Conservation (phyloP, 2,888 invertebrate genomes). For the Ectemnius continuus region DNA sequence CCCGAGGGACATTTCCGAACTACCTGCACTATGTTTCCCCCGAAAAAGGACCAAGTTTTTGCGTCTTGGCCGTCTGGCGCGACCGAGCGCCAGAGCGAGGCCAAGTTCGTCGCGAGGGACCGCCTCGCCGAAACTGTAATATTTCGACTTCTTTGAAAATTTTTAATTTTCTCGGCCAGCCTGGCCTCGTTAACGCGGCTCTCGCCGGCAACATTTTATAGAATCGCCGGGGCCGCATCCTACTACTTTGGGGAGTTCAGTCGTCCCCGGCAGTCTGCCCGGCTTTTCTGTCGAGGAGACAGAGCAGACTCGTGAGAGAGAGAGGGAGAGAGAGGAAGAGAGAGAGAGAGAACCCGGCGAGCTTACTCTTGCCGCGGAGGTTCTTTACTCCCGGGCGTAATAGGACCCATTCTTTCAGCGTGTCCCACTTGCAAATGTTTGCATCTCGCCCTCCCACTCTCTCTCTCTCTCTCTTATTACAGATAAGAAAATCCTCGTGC, state of each 20-base stretch:
- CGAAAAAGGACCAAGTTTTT: constrained; percentile 41
- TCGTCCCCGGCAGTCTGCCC: too few relatives aligned
- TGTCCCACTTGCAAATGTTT: constrained; percentile 10
- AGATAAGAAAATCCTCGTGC: background rate
- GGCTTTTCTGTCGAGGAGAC: background rate
- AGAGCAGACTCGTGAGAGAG: constrained; percentile 11
- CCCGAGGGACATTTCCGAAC: constrained; percentile 41
- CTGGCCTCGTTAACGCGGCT: constrained; percentile 6
- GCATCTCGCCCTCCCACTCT: background rate
- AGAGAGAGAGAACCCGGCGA: too few relatives aligned
- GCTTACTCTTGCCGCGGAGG: too few relatives aligned
- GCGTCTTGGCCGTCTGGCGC: constrained; percentile 31
- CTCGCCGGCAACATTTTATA: constrained; percentile 6
- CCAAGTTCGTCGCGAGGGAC: background rate
- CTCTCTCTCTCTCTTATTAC: background rate
- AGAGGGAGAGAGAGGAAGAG: constrained; percentile 6
- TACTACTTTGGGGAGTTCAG: background rate
- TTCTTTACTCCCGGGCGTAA: background rate
- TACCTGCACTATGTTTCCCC: constrained; percentile 42
- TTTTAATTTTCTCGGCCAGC: constrained; percentile 16
- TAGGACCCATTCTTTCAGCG: background rate
- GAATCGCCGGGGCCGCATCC: constrained; percentile 4
- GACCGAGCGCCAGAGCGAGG: too few relatives aligned
- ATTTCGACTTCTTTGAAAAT: constrained; percentile 13
- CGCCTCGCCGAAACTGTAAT: background rate